A percentile compares a stretch with the other conserved stretches of the same genome.
Conservation (phyloP, 2,113 vertebrate genomes). For the Himantopus leucocephalus region DNA sequence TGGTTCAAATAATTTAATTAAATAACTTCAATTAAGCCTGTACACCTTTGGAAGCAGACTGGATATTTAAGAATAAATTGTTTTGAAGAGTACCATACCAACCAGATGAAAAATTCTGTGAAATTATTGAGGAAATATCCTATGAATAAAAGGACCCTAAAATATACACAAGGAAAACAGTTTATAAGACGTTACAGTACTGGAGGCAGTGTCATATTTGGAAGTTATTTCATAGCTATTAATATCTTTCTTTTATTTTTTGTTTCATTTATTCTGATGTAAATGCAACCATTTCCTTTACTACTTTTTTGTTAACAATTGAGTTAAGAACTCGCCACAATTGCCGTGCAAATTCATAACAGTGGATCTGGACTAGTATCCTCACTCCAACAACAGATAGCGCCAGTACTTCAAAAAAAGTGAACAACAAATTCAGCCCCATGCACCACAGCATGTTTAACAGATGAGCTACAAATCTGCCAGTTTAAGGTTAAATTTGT, state of each 20-base stretch:
- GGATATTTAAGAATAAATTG: background rate
- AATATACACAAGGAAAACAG: background rate
- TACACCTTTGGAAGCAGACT: background rate
- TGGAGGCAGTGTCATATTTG: background rate
- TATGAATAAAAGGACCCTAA: background rate
- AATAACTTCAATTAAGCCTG: background rate
- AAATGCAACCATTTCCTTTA: background rate
- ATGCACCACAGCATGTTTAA: background rate
- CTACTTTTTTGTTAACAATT: background rate
- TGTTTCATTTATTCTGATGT: background rate
- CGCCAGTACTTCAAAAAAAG: background rate
- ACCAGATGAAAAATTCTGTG: background rate
- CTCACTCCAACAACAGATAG: background rate
- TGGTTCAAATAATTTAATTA: background rate
- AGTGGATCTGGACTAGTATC: background rate
- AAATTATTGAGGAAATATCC: background rate
- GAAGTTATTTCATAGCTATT: background rate
- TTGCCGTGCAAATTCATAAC: background rate
- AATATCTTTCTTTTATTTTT: fast-evolving
- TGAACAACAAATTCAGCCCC: background rate
- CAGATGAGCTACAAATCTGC: constrained; percentile 2
- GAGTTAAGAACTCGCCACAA: background rate
- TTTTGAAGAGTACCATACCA: background rate
- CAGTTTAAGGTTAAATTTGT: background rate
- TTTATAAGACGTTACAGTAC: background rate